Evolutionary conservation across 2,888 invertebrate species (phyloP).

Genomic region (Hyppa rectilinea): DNA sequence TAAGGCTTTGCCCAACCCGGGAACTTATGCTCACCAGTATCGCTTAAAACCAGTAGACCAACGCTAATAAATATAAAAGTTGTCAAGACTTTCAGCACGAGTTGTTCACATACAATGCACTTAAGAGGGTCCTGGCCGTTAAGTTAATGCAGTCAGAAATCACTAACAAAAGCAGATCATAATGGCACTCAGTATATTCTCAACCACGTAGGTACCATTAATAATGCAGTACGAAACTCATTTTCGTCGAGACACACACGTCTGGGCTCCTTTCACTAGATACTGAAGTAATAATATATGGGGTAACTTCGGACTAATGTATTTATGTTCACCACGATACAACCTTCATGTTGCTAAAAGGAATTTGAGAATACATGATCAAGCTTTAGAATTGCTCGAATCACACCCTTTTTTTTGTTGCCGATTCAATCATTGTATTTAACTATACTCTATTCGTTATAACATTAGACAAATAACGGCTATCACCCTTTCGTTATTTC

Average conservation of each 20-base stretch:
- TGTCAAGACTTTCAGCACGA: slow-evolving; percentile 44
- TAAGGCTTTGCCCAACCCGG: no score
- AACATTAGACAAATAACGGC: no score
- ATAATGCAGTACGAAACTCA: slow-evolving; percentile 60
- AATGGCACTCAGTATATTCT: slow-evolving; percentile 51
- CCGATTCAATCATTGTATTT: background rate
- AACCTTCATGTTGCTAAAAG: slow-evolving; percentile 26
- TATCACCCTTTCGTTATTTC: no score
- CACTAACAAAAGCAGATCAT: slow-evolving; percentile 48
- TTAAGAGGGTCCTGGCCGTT: slow-evolving; percentile 28
- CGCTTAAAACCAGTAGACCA: no score
- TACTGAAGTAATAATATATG: slow-evolving; percentile 58
- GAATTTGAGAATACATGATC: slow-evolving; percentile 24
- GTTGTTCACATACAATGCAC: slow-evolving; percentile 48
- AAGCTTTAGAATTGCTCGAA: background rate
- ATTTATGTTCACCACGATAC: slow-evolving; percentile 18
- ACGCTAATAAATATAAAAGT: slow-evolving; percentile 44
- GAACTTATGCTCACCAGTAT: no score
- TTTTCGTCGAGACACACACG: slow-evolving; percentile 60
- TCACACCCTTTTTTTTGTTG: background rate
- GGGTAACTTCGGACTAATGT: slow-evolving; percentile 44
- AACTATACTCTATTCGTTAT: no score
- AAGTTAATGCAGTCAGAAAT: slow-evolving; percentile 55
- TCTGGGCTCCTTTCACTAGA: slow-evolving; percentile 56
- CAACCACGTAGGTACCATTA: slow-evolving; percentile 58